Base-by-base conservation (phyloP, 2,113 vertebrate species). In the Callionymus lyra region DNA sequence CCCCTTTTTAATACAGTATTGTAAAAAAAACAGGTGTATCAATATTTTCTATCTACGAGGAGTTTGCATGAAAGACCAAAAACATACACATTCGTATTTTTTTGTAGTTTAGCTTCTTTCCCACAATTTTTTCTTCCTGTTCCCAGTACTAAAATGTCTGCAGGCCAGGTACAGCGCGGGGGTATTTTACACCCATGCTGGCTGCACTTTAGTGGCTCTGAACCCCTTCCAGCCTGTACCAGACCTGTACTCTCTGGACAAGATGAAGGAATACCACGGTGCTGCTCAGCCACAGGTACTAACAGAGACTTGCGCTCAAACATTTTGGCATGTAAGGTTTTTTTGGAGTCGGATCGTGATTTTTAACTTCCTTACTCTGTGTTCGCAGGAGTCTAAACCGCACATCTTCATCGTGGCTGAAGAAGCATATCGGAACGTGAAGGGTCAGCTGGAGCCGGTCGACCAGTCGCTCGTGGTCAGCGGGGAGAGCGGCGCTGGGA, bases 401-500 rank as follows among this genome's bases (percentile, higher is more conserved):
- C 95, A 98, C 56, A 85, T 97, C 63, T 98, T 94, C 60, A 86
- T 85, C 14, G 90, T 95, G 65, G 94, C 91, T 5, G 94, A 98
- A 63, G 87, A 91, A 67, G 91, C 90, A 16, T 98, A 96, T 78
- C 87, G 93, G 59, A 98, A 94, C 1, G 83, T 97, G 40, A 83
- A 83, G 68, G 88, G 88, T 47, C 90, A 90, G 63, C 74, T 87
- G 18, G 85, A 88, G 16, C 92, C 89, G 0, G 58, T 89, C 31
- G 88, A 95, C 82, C 95, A 98, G 58, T 98, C 93, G 2, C 81
- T 98, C 56, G 87, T 98, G 64, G 90, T 98, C 67, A 98, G 93
- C 16, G 95, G 95, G 41, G 95, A 98, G 82, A 98, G 94, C 12
- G 95, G 95, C 48, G 94, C 95, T 51, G 94, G 94, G 54, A 98